Evolutionary conservation across 2,797 vertebrate species (phyloP), one percentile per base, ranked within the genome.

Genomic region (Capromys pilorides): DNA sequence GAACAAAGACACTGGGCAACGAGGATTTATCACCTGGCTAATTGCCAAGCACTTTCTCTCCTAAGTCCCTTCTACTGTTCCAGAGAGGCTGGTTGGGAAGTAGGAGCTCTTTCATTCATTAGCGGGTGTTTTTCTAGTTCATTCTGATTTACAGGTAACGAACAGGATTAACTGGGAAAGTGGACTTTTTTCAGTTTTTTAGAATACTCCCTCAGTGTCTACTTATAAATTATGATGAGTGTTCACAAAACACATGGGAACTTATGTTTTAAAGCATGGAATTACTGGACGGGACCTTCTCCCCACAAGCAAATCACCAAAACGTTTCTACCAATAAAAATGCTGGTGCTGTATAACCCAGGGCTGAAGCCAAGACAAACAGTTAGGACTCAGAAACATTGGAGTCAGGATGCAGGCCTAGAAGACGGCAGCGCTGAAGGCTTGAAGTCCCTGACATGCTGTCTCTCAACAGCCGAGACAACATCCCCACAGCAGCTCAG

Each of bases 291-390:
- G 97, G 71, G 91, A 62, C 81, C 64, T 94, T 97, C 96, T 91
- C 4, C 16, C 2, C 57, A 21, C 19, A 69, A 85, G 39, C 69
- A 94, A 96, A 96, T 96, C 97, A 98, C 96, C 96, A 97, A 97
- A 96, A 95, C 82, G 51, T 97, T 98, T 98, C 96, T 95, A 97
- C 95, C 97, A 96, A 98, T 97, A 97, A 97, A 97, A 98, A 95
- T 54, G 93, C 78, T 93, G 97, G 97, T 97, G 96, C 96, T 94
- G 94, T 93, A 95, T 94, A 97, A 97, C 39, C 96, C 96, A 97
- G 97, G 97, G 97, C 66, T 85, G 94, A 96, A 97, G 97, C 91
- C 98, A 98, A 97, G 97, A 41, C 66, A 91, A 98, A 97, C 22
- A 95, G 96, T 97, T 98, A 98, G 97, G 97, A 96, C 93, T 97